Conservation (phyloP, 2,888 invertebrate species). For the Tethea ocularis region DNA sequence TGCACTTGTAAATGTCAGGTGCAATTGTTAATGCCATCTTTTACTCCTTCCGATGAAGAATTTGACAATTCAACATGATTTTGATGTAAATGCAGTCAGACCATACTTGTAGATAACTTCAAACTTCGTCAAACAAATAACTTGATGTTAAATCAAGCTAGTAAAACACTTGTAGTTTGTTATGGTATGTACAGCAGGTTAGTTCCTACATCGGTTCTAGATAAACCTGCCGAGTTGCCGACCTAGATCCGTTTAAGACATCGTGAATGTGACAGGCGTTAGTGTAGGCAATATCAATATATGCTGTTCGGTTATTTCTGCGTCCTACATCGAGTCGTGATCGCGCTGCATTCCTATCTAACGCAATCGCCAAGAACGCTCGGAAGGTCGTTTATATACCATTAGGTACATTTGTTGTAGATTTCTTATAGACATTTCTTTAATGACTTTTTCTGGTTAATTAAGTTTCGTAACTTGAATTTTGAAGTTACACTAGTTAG, state of each 20-base stretch:
- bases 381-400: conserved; percentile 52
- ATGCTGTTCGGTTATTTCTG: conserved; percentile 46
- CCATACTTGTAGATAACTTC: neutral
- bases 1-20: conserved; percentile 5
- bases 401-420: conserved; percentile 26
- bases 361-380: conserved; percentile 60
- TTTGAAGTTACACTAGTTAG: neutral
- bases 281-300: conserved; percentile 40
- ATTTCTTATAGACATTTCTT: conserved; percentile 13
- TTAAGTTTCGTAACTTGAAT: conserved; percentile 5
- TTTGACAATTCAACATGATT: neutral
- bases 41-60: neutral
- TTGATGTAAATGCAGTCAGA: neutral
- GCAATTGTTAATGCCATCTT: neutral
- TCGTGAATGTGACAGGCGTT: conserved; percentile 29
- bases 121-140: neutral
- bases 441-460: neutral
- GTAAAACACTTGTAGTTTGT: neutral
- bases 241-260: conserved; percentile 40
- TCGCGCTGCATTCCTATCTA: conserved; percentile 65
- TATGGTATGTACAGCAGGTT: neutral
- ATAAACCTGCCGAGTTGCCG: conserved; percentile 35
- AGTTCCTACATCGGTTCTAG: conserved; percentile 25
- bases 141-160: neutral
- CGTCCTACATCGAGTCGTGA: conserved; percentile 65